phyloP scores from a whole-genome alignment of 1,140 invertebrate species.

The Lepidurus apus region DNA sequence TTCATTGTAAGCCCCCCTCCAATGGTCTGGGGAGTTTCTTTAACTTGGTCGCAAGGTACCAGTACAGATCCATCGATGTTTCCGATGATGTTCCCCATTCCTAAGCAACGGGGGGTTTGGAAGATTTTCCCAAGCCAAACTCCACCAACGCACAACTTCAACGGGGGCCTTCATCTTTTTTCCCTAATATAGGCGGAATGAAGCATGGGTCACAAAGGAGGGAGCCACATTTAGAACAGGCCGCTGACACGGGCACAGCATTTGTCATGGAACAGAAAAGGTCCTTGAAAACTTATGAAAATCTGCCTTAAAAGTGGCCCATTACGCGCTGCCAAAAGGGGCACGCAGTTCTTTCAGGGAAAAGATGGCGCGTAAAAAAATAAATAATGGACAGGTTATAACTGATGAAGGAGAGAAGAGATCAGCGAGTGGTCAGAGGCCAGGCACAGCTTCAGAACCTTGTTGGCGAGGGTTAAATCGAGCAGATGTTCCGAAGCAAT shows the following conservation, averaged over 20 bases:
- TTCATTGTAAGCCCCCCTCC: too few relatives aligned
- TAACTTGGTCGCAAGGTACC: neutral
- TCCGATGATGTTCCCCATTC: slow-evolving; percentile 15
- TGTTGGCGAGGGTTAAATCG: neutral
- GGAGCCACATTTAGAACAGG: neutral
- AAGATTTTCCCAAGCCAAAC: neutral
- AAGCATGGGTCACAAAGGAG: neutral
- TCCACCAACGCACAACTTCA: neutral
- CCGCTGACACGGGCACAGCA: neutral
- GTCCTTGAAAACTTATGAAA: too few relatives aligned
- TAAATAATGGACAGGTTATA: neutral
- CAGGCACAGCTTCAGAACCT: neutral
- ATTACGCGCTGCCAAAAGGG: neutral
- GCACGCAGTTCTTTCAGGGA: neutral
- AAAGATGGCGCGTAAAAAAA: neutral
- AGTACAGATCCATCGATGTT: neutral
- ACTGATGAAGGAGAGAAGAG: neutral
- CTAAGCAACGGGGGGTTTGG: neutral
- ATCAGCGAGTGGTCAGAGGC: neutral
- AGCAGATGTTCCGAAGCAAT: too few relatives aligned
- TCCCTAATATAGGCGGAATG: slow-evolving; percentile 7
- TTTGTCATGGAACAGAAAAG: neutral
- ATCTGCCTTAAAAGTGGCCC: too few relatives aligned
- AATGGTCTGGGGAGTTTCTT: neutral
- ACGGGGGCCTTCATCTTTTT: neutral